These are phyloP conservation scores for Petrolisthes cinctipes DNA, from an alignment of 2,888 invertebrate species.

Conservation along the genomic window DNA sequence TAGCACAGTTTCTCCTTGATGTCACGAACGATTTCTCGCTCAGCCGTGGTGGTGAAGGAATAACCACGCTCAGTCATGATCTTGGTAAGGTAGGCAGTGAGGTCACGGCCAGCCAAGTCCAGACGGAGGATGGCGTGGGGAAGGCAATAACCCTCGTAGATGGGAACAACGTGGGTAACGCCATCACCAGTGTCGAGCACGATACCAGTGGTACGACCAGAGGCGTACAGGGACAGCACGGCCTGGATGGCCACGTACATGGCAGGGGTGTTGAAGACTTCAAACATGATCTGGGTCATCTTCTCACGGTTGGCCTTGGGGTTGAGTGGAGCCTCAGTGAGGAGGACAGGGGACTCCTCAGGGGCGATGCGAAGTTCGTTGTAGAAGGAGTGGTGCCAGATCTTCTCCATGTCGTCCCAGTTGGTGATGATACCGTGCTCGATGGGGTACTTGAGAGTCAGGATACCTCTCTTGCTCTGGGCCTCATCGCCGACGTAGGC, in stretches of 20 bases:
- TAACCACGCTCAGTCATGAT: slow-evolving; percentile 90
- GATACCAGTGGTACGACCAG: slow-evolving; percentile 57
- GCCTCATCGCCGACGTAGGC: slow-evolving; percentile 65
- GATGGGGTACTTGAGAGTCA: slow-evolving; percentile 95
- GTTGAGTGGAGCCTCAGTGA: slow-evolving; percentile 93
- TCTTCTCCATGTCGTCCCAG: slow-evolving; percentile 99
- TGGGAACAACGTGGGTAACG: slow-evolving; percentile 58
- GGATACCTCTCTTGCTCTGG: slow-evolving; percentile 83
- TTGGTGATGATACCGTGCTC: slow-evolving; percentile 97
- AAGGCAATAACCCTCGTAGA: slow-evolving; percentile 29
- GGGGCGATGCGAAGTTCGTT: no score
- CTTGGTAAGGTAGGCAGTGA: neutral
- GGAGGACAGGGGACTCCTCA: slow-evolving; percentile 90
- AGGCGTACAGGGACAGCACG: slow-evolving; percentile 71
- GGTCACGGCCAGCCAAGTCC: no score
- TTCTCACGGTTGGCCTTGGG: slow-evolving; percentile 96
- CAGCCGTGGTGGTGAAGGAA: slow-evolving; percentile 86
- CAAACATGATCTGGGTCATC: slow-evolving; percentile 86
- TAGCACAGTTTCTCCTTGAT: slow-evolving; percentile 80
- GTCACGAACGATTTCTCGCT: slow-evolving; percentile 77
- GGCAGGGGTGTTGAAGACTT: slow-evolving; percentile 91
- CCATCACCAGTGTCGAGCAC: slow-evolving; percentile 72
- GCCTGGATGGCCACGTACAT: slow-evolving; percentile 96
- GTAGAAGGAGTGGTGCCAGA: slow-evolving; percentile 82
- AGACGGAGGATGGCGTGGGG: no score